Evolutionary conservation across 2,888 invertebrate species (phyloP).

Genomic region (Bhutanitis thaidina): DNA sequence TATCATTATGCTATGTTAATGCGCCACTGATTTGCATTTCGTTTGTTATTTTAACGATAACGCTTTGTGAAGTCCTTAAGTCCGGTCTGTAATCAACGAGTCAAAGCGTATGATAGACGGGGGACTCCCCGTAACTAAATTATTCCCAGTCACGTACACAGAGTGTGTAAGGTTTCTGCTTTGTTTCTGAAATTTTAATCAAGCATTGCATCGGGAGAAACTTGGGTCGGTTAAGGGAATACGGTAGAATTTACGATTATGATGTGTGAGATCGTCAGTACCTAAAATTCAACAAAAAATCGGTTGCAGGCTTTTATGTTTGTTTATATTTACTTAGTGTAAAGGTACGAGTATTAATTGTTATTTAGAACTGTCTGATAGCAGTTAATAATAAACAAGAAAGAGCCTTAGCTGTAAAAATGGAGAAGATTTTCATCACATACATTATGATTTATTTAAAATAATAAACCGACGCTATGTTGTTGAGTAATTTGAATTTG

Average conservation of each 20-base stretch:
- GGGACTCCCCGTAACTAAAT: slow-evolving; percentile 60
- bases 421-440: too few relatives aligned
- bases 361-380: too few relatives aligned
- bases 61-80: slow-evolving; percentile 35
- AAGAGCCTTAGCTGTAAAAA: too few relatives aligned
- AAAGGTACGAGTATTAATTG: too few relatives aligned
- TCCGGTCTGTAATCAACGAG: slow-evolving; percentile 46
- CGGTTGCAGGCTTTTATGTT: too few relatives aligned
- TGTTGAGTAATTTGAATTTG: too few relatives aligned
- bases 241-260: slow-evolving; percentile 22
- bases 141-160: slow-evolving; percentile 69
- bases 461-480: too few relatives aligned
- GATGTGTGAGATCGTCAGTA: not conserved
- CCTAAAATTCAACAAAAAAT: too few relatives aligned
- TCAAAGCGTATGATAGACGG: slow-evolving; percentile 58
- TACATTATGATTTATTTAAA: too few relatives aligned
- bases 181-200: slow-evolving; percentile 72
- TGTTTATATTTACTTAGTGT: too few relatives aligned
- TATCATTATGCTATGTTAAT: slow-evolving; percentile 26
- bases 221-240: slow-evolving; percentile 23
- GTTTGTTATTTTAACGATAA: slow-evolving; percentile 46
- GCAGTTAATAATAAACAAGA: too few relatives aligned
- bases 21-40: slow-evolving; percentile 44
- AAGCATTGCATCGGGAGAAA: slow-evolving; percentile 33
- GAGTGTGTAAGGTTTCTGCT: slow-evolving; percentile 53